These are phyloP conservation scores for Drosophila algonquin DNA, from an alignment of 2,888 invertebrate species.

Conservation along the genomic window DNA sequence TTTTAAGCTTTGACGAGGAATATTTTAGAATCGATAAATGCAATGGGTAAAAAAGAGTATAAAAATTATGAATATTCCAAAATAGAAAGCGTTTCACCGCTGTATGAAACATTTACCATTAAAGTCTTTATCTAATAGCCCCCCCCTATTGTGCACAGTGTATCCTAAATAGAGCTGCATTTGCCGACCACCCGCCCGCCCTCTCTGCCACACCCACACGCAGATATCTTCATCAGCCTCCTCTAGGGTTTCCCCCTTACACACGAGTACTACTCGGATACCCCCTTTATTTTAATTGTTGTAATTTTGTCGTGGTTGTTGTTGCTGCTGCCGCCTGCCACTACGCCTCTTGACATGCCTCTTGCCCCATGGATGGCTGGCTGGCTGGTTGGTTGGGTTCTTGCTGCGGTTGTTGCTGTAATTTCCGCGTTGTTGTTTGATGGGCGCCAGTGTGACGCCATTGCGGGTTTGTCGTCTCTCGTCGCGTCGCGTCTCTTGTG, in stretches of 20 bases:
- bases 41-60: too few relatives aligned
- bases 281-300: constrained; percentile 69
- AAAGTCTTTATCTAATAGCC: neutral
- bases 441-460: constrained; percentile 68
- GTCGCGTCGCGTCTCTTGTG: constrained; percentile 27
- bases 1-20: too few relatives aligned
- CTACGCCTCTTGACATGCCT: constrained; percentile 36
- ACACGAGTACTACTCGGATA: neutral
- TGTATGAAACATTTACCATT: neutral
- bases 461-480: constrained; percentile 34
- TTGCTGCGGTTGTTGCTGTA: constrained; percentile 25
- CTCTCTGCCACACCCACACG: constrained; percentile 21
- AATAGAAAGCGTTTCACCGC: neutral
- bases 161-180: constrained; percentile 47
- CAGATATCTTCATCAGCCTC: constrained; percentile 9
- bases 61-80: neutral
- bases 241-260: neutral
- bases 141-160: constrained; percentile 1
- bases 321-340: constrained; percentile 20
- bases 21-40: too few relatives aligned
- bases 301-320: constrained; percentile 51
- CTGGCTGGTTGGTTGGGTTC: constrained; percentile 3
- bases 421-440: constrained; percentile 29
- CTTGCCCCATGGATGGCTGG: constrained; percentile 27
- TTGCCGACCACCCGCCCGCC: constrained; percentile 51